Percentiles rank a stretch among this genome's conserved stretches.
These are phyloP conservation scores for Vanessa cardui DNA, from an alignment of 2,888 invertebrate genomes.

Conservation along the genomic window DNA sequence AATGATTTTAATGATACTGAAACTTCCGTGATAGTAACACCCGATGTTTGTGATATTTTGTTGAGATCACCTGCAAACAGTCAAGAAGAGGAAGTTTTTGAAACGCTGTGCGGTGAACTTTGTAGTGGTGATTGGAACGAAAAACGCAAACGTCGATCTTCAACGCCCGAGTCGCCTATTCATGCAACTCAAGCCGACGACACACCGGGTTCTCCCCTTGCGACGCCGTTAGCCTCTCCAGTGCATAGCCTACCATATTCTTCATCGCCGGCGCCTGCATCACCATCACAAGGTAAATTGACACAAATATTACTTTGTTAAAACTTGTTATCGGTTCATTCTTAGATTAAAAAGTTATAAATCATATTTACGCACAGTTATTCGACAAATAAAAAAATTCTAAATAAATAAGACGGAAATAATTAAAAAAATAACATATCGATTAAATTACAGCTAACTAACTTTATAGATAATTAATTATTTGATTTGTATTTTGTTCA, in stretches of 20 bases:
- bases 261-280: slow-evolving; percentile 54
- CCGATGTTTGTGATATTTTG: slow-evolving; percentile 56
- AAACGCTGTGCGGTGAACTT: slow-evolving; percentile 51
- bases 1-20: slow-evolving; percentile 48
- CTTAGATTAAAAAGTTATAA: too few species aligned
- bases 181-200: slow-evolving; percentile 57
- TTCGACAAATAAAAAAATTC: too few species aligned
- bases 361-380: too few species aligned
- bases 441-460: too few species aligned
- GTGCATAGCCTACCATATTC: slow-evolving; percentile 60
- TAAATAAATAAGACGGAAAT: too few species aligned
- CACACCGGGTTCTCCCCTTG: slow-evolving; percentile 59
- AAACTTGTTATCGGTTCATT: too few species aligned
- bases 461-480: too few species aligned
- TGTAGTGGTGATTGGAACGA: slow-evolving; percentile 69
- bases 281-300: slow-evolving; percentile 67
- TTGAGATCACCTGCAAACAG: slow-evolving; percentile 52
- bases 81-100: slow-evolving; percentile 61
- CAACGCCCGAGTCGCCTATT: slow-evolving; percentile 68
- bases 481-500: too few species aligned
- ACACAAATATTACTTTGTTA: not conserved
- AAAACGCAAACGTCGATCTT: slow-evolving; percentile 67
- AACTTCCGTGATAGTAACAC: slow-evolving; percentile 51
- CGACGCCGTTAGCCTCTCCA: slow-evolving; percentile 69
- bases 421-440: too few species aligned